Evolutionary conservation across 2,888 invertebrate genomes (phyloP).

Genomic region (Aplocera efformata): DNA sequence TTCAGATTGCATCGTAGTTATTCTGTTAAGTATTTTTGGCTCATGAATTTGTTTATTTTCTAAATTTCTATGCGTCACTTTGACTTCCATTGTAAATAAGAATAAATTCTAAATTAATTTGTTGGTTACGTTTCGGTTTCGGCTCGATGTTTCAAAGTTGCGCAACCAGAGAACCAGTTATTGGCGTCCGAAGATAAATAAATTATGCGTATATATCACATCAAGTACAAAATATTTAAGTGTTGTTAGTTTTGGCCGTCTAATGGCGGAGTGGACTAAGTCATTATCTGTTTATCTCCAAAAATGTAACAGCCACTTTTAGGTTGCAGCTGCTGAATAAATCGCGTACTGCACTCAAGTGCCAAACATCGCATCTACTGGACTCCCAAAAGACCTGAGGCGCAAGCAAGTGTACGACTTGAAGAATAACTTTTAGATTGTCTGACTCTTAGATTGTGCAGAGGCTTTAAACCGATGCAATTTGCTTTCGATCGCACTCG

Average conservation of each 20-base stretch:
- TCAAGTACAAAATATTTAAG: slow-evolving; percentile 71
- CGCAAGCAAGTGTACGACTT: no score
- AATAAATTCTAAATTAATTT: slow-evolving; percentile 45
- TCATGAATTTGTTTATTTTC: slow-evolving; percentile 42
- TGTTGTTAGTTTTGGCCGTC: slow-evolving; percentile 51
- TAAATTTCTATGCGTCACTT: slow-evolving; percentile 38
- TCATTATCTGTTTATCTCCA: slow-evolving; percentile 46
- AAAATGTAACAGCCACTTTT: slow-evolving; percentile 42
- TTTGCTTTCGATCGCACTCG: no score
- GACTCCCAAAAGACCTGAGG: no score
- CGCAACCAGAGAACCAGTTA: slow-evolving; percentile 53
- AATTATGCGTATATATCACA: slow-evolving; percentile 52
- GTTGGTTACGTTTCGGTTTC: slow-evolving; percentile 29
- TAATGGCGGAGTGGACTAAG: slow-evolving; percentile 44
- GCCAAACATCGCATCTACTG: no score
- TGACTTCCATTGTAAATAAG: slow-evolving; percentile 56
- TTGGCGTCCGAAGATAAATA: slow-evolving; percentile 60
- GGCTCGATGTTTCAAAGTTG: slow-evolving; percentile 33
- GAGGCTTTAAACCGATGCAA: no score
- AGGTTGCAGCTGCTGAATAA: no score
- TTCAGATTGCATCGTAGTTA: slow-evolving; percentile 51
- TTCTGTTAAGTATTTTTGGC: slow-evolving; percentile 53
- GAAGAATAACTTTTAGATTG: no score
- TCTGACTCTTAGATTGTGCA: no score
- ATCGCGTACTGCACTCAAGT: no score